Conservation (phyloP, 2,888 invertebrate genomes). For the Orthosia gracilis region DNA sequence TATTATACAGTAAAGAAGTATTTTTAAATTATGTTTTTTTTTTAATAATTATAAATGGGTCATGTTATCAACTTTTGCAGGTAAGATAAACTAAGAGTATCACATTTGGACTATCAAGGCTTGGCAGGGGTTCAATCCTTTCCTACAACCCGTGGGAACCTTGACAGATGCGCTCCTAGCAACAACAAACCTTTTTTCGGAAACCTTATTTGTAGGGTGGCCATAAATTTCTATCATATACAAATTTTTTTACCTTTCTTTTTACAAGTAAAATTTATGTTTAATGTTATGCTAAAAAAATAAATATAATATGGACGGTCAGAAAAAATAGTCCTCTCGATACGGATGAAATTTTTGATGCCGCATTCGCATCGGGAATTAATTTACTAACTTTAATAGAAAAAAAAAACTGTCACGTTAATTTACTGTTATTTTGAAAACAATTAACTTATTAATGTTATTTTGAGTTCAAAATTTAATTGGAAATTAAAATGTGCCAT, state of each 20-base stretch:
- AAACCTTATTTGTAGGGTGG: slow-evolving; percentile 72
- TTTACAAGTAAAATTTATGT: too few species aligned
- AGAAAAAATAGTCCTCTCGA: too few species aligned
- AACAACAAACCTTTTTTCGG: slow-evolving; percentile 82
- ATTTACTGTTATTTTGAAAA: slow-evolving; percentile 3
- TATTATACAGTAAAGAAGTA: not conserved
- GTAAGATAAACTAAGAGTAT: slow-evolving; percentile 61
- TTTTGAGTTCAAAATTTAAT: not conserved
- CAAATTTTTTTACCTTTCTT: not conserved
- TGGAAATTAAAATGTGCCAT: not conserved
- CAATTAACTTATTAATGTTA: not conserved
- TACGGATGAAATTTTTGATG: too few species aligned
- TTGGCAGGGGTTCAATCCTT: slow-evolving; percentile 82
- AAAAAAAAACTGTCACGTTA: not conserved
- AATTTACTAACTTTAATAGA: not conserved
- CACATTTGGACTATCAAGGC: slow-evolving; percentile 42
- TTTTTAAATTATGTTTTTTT: not conserved
- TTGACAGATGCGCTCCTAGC: slow-evolving; percentile 84
- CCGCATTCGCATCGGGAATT: not conserved
- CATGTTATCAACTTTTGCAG: slow-evolving; percentile 51
- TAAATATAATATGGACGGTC: too few species aligned
- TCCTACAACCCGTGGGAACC: slow-evolving; percentile 85
- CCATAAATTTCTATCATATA: slow-evolving; percentile 46
- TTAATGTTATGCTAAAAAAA: too few species aligned
- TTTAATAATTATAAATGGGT: slow-evolving; percentile 34